These are phyloP conservation scores for Philypnodon macrostomus DNA, from an alignment of 2,797 vertebrate genomes.

Conservation along the genomic window DNA sequence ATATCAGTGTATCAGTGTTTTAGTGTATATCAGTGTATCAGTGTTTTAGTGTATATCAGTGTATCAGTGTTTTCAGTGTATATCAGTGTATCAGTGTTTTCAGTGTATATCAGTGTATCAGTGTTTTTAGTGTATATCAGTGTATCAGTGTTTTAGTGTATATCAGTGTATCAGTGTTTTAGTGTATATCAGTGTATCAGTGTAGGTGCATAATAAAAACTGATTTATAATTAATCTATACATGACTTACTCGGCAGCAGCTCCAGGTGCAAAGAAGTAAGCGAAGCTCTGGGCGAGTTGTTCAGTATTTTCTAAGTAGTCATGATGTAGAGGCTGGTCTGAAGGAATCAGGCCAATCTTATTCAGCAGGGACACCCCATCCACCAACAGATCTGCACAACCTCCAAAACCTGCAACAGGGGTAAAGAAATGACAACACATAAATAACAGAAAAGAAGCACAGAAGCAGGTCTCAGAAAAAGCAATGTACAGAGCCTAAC, in stretches of 20 bases:
- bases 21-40: no score
- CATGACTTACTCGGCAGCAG: constrained; percentile 82
- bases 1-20: no score
- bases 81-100: no score
- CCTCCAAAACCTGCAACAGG: constrained; percentile 79
- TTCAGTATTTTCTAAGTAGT: constrained; percentile 76
- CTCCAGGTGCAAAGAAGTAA: constrained; percentile 84
- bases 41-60: no score
- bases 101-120: no score
- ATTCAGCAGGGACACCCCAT: constrained; percentile 77
- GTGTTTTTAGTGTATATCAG: no score
- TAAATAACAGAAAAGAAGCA: not conserved
- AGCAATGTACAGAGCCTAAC: not conserved
- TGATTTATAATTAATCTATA: no score
- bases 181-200: no score
- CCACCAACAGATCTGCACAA: constrained; percentile 83
- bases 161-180: no score
- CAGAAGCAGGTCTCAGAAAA: not conserved
- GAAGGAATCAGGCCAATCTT: constrained; percentile 73
- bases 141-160: no score
- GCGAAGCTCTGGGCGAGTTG: constrained; percentile 84
- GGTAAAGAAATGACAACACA: constrained; percentile 2
- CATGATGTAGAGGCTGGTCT: constrained; percentile 77
- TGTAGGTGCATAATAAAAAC: no score
- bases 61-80: no score